phyloP scores from a whole-genome alignment of 1,140 invertebrate genomes.

The Hesperophylax magnus region DNA sequence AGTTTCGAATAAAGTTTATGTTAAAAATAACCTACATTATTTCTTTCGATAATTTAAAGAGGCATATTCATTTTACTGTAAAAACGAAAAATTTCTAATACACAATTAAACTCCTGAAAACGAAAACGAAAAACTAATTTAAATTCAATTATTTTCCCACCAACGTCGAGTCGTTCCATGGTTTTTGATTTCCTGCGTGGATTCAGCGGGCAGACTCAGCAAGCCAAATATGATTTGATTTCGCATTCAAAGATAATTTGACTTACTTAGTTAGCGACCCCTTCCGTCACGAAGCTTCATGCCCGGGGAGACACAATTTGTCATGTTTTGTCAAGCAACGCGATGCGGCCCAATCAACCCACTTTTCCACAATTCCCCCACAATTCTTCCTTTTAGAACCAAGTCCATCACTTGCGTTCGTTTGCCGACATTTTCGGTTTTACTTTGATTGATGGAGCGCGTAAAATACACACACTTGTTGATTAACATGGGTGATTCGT shows the following conservation, averaged over 20 bases:
- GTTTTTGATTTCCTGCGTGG: not conserved
- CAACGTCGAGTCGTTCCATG: too few relatives aligned
- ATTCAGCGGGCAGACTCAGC: not conserved
- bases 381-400: not conserved
- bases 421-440: slow-evolving; percentile 28
- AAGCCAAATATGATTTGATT: slow-evolving; percentile 19
- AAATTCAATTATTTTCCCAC: too few relatives aligned
- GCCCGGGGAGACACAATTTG: slow-evolving; percentile 47
- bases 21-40: too few relatives aligned
- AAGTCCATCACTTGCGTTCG: not conserved
- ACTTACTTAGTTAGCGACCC: slow-evolving; percentile 37
- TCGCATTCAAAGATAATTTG: slow-evolving; percentile 16
- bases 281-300: slow-evolving; percentile 28
- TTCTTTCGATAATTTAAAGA: too few relatives aligned
- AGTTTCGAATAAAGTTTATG: too few relatives aligned
- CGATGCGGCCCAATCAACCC: slow-evolving; percentile 41
- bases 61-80: too few relatives aligned
- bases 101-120: too few relatives aligned
- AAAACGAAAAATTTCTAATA: too few relatives aligned
- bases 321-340: slow-evolving; percentile 53
- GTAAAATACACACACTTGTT: slow-evolving; percentile 51
- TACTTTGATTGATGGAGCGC: slow-evolving; percentile 34
- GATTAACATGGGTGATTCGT: slow-evolving; percentile 38
- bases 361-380: not conserved
- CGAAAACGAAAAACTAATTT: too few relatives aligned